phyloP scores from a whole-genome alignment of 35 echinoderm and acorn worm genomes.

The Strongylocentrotus purpuratus region DNA sequence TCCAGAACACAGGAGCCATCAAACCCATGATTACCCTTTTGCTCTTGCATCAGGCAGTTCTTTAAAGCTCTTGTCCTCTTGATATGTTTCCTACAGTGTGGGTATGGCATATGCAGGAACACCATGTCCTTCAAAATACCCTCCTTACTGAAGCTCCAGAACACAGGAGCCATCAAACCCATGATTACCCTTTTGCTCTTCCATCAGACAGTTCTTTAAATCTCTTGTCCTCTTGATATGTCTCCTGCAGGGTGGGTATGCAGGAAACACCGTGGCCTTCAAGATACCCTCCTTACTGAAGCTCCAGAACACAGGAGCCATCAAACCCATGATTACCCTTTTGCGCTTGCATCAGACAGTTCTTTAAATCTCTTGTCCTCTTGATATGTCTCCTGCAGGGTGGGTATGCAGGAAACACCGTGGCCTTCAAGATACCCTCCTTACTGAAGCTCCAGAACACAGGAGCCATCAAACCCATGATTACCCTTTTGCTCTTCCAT shows the following conservation, averaged over 20 bases:
- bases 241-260: constrained; percentile 70
- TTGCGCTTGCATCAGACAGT: background rate
- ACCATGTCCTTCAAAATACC: constrained; percentile 86
- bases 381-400: background rate
- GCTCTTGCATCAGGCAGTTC: background rate
- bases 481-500: constrained; percentile 83
- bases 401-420: constrained; percentile 61
- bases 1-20: background rate
- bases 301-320: background rate
- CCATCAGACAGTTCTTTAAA: no score
- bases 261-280: constrained; percentile 86
- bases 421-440: constrained; percentile 87
- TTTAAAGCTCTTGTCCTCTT: background rate
- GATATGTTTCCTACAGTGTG: constrained; percentile 31
- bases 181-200: constrained; percentile 78
- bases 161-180: constrained; percentile 93
- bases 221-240: background rate
- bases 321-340: background rate
- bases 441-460: constrained; percentile 89
- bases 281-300: constrained; percentile 80
- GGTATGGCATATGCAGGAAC: constrained; percentile 94
- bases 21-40: background rate
- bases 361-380: background rate
- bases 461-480: constrained; percentile 86
- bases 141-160: constrained; percentile 85